Conservation (phyloP, 2,113 vertebrate species). For the Lepus europaeus region DNA sequence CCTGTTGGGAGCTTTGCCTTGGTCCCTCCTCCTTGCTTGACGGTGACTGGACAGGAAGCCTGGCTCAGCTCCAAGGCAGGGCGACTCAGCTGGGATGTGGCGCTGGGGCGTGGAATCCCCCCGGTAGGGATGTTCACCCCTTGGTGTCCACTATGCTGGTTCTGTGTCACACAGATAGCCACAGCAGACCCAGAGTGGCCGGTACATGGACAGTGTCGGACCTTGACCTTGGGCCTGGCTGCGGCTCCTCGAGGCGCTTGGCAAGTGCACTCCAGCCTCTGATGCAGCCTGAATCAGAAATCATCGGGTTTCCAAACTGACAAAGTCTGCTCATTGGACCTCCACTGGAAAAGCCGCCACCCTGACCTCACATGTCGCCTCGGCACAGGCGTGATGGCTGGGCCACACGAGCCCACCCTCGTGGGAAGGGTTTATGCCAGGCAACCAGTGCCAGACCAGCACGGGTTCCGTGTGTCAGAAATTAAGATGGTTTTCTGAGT, state of each 20-base stretch:
- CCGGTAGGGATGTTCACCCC: neutral
- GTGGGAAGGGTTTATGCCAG: neutral
- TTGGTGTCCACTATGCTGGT: neutral
- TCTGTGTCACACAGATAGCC: constrained; percentile 72
- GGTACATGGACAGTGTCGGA: constrained; percentile 75
- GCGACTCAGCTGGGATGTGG: neutral
- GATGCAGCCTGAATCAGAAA: neutral
- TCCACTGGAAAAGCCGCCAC: neutral
- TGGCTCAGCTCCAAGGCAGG: neutral
- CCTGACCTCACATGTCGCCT: fast-evolving
- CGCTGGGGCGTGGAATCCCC: neutral
- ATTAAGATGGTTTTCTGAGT: neutral
- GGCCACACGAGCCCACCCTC: fast-evolving
- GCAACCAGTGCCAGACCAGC: neutral
- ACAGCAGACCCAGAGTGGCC: constrained; percentile 46
- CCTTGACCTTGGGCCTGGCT: constrained; percentile 62
- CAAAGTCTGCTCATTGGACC: neutral
- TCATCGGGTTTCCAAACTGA: constrained; percentile 66
- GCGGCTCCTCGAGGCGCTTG: neutral
- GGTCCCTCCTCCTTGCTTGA: fast-evolving
- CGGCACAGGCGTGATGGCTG: too few species aligned
- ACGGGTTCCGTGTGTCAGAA: neutral
- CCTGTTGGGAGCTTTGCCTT: fast-evolving
- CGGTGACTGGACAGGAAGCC: neutral
- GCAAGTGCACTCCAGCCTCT: neutral